These are phyloP conservation scores for Upupa epops DNA, from an alignment of 2,113 vertebrate genomes.

Conservation along the genomic window DNA sequence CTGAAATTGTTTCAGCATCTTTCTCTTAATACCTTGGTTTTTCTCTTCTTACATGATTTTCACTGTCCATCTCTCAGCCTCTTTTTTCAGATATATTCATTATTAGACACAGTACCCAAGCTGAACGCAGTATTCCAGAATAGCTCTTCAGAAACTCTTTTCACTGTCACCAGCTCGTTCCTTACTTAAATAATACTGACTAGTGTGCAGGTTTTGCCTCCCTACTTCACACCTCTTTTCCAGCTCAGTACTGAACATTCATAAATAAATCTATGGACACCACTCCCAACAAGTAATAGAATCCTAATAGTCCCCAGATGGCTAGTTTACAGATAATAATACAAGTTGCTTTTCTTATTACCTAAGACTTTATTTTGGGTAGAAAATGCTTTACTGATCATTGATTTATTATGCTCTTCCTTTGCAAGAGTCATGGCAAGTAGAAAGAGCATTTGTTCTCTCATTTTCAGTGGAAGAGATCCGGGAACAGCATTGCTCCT, in stretches of 20 bases:
- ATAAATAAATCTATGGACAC: background rate
- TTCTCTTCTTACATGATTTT: constrained; percentile 9
- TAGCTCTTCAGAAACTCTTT: background rate
- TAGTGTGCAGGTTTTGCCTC: background rate
- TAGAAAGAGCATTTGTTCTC: background rate
- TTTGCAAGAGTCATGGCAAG: background rate
- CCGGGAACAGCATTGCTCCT: background rate
- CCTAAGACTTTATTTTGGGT: background rate
- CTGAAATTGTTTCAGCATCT: constrained; percentile 31
- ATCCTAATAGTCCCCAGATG: background rate
- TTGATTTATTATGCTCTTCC: background rate
- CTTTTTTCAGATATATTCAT: background rate
- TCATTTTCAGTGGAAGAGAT: background rate
- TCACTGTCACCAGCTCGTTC: background rate
- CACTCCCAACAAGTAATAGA: background rate
- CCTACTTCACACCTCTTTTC: background rate
- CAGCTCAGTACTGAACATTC: background rate
- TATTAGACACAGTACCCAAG: background rate
- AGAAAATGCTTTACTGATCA: background rate
- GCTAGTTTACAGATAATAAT: background rate
- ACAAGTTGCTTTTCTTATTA: background rate
- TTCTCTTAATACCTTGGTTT: background rate
- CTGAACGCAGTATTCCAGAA: background rate
- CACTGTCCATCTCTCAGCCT: background rate
- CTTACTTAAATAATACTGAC: constrained; percentile 15